phyloP scores from a whole-genome alignment of 2,797 vertebrate genomes.

The Aeoliscus strigatus region DNA sequence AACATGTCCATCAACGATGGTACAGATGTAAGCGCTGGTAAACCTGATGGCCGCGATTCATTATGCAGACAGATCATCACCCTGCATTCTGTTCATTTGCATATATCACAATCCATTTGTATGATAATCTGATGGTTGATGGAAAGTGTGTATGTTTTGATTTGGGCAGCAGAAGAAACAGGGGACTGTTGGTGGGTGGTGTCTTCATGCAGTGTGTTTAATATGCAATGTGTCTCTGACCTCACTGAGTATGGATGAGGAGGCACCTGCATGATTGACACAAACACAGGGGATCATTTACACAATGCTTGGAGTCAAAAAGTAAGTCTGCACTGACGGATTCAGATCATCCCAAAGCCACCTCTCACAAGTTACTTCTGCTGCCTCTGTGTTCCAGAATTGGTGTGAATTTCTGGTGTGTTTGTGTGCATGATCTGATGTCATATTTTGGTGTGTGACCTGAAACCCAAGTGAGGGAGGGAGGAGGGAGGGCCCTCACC shows the following conservation, averaged over 20 bases:
- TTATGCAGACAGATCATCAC: conserved; percentile 63
- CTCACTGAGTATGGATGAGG: conserved; percentile 48
- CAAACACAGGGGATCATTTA: conserved; percentile 72
- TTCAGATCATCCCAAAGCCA: conserved; percentile 11
- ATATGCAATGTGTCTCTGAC: conserved; percentile 72
- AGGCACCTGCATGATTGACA: conserved; percentile 68
- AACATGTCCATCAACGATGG: conserved; percentile 59
- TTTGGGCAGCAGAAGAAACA: conserved; percentile 24
- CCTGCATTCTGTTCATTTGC: conserved; percentile 56
- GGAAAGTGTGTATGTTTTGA: conserved; percentile 51
- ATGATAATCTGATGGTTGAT: conserved; percentile 62
- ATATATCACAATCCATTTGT: conserved; percentile 67
- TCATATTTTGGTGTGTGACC: conserved; percentile 64
- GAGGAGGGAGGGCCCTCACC: conserved; percentile 45
- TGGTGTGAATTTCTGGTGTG: conserved; percentile 43
- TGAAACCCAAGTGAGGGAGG: conserved; percentile 55
- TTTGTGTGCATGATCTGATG: conserved; percentile 49
- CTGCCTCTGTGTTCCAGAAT: conserved; percentile 20
- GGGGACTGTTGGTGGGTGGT: conserved; percentile 21
- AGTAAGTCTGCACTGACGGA: conserved; percentile 23
- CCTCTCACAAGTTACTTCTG: conserved; percentile 9
- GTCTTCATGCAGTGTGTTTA: conserved; percentile 66
- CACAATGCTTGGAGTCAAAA: conserved; percentile 50
- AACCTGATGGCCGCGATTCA: conserved; percentile 63
- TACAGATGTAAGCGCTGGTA: conserved; percentile 62